A percentile compares a stretch with the other conserved stretches of the same genome.
These are phyloP conservation scores for Myripristis jacobus DNA, from an alignment of 2,797 vertebrate species.

Conservation along the genomic window DNA sequence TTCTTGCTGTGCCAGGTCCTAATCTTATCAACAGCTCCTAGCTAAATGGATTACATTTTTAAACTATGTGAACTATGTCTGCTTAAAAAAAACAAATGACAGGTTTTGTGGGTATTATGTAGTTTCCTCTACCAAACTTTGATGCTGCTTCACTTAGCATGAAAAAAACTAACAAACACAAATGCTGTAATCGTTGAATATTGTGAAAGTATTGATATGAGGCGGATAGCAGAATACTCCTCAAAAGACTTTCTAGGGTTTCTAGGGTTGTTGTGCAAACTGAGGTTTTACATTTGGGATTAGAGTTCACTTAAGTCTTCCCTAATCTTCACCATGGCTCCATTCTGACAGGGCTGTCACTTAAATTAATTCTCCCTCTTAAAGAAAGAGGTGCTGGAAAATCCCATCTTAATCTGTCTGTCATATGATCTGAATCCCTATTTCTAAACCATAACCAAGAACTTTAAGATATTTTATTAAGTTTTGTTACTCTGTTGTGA, in stretches of 20 bases:
- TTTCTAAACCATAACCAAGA: neutral
- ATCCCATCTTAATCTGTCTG: too few relatives aligned
- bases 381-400: neutral
- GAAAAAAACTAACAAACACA: neutral
- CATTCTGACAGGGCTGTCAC: neutral
- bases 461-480: neutral
- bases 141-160: neutral
- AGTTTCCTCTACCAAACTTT: neutral
- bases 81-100: constrained; percentile 11
- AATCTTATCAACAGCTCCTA: constrained; percentile 63
- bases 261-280: neutral
- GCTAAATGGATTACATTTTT: constrained; percentile 77
- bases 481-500: neutral
- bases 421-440: too few relatives aligned
- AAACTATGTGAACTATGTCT: constrained; percentile 58
- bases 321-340: constrained; percentile 7
- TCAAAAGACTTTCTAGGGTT: neutral
- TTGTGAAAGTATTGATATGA: neutral
- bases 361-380: neutral
- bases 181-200: neutral
- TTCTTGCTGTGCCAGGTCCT: constrained; percentile 65
- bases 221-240: neutral
- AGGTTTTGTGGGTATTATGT: neutral
- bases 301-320: neutral
- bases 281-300: neutral